A percentile compares a stretch with the other conserved stretches of the same genome.
phyloP scores from a whole-genome alignment of 1,140 invertebrate species.

The Caenorhabditis inopinata region DNA sequence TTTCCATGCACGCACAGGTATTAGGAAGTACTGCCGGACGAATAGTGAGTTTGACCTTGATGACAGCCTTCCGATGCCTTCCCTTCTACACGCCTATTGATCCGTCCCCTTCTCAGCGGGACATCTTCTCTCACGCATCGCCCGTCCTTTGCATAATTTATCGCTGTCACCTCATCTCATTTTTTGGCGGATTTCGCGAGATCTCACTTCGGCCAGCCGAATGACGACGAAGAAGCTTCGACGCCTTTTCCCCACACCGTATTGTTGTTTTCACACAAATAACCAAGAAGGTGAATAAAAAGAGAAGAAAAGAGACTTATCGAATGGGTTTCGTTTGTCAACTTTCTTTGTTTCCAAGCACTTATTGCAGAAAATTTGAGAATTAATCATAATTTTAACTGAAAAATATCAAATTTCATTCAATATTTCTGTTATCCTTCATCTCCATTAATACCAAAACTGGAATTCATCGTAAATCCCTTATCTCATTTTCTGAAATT shows the following conservation, averaged over 20 bases:
- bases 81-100: neutral
- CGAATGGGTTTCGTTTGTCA: too few species aligned
- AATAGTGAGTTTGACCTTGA: neutral
- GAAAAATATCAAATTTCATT: too few species aligned
- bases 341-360: too few species aligned
- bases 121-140: neutral
- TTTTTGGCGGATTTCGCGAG: constrained; percentile 18
- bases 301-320: too few species aligned
- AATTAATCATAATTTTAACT: too few species aligned
- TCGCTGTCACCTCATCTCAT: neutral
- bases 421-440: too few species aligned
- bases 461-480: too few species aligned
- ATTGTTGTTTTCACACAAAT: neutral
- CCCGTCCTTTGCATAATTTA: constrained; percentile 19
- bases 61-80: neutral
- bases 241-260: neutral
- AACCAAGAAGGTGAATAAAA: too few species aligned
- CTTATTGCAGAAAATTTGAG: too few species aligned
- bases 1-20: neutral
- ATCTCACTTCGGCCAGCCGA: neutral
- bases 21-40: neutral
- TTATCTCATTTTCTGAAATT: too few species aligned
- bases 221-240: too few species aligned
- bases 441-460: too few species aligned
- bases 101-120: neutral